These are phyloP conservation scores for Cerastis rubricosa DNA, from an alignment of 2,888 invertebrate genomes.

Conservation along the genomic window DNA sequence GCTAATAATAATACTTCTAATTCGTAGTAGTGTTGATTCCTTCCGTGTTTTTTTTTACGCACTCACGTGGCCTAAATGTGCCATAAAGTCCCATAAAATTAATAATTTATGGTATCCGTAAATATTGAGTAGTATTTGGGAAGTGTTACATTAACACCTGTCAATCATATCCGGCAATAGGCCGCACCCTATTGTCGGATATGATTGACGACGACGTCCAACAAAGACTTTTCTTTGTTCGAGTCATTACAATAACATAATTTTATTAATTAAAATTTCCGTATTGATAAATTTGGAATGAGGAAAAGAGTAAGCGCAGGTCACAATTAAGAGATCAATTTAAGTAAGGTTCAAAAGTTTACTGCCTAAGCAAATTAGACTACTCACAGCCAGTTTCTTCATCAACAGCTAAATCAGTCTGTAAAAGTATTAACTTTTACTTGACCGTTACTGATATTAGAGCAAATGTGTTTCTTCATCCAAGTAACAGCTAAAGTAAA, in stretches of 20 bases:
- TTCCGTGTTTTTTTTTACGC: conserved; percentile 14
- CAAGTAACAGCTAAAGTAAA: too few relatives aligned
- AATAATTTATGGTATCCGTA: neutral
- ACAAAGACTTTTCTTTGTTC: neutral
- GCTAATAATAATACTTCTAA: neutral
- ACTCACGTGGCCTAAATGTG: conserved; percentile 9
- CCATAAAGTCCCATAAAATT: neutral
- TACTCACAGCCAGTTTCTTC: too few relatives aligned
- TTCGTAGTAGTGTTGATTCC: conserved; percentile 1
- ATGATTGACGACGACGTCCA: too few relatives aligned
- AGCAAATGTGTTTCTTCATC: too few relatives aligned
- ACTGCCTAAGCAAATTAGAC: too few relatives aligned
- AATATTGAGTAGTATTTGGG: neutral
- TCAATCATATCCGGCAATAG: neutral
- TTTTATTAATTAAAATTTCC: neutral
- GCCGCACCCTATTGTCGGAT: neutral
- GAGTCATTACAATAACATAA: conserved; percentile 3
- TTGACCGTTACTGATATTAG: too few relatives aligned
- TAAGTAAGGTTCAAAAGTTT: too few relatives aligned
- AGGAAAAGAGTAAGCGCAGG: neutral
- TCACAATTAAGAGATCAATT: too few relatives aligned
- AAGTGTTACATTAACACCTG: neutral
- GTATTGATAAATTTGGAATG: neutral
- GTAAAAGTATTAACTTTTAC: too few relatives aligned
- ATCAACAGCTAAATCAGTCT: too few relatives aligned